These are phyloP conservation scores for Beris morrisii DNA, from an alignment of 2,888 invertebrate species.

Conservation along the genomic window DNA sequence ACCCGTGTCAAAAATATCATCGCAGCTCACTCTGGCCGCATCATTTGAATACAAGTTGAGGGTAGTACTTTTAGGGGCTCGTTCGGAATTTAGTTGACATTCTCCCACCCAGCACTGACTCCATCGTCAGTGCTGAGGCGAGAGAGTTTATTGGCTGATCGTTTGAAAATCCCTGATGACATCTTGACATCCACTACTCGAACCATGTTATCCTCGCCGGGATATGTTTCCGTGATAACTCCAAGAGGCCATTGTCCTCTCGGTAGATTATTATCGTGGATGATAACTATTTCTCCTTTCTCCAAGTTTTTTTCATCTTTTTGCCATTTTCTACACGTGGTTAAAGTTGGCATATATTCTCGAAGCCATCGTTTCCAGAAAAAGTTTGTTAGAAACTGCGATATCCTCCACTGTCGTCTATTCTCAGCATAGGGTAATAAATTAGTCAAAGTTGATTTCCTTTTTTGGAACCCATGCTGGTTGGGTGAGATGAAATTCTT, in stretches of 20 bases:
- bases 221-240: slow-evolving; percentile 16
- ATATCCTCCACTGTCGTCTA: slow-evolving; percentile 32
- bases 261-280: slow-evolving; percentile 17
- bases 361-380: slow-evolving; percentile 36
- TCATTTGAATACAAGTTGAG: too few species aligned
- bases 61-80: too few species aligned
- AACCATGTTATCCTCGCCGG: slow-evolving; percentile 28
- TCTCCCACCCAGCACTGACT: too few species aligned
- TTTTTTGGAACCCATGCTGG: too few species aligned
- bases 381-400: slow-evolving; percentile 33
- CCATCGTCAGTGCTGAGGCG: neutral
- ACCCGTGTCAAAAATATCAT: too few species aligned
- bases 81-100: too few species aligned
- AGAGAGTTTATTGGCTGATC: slow-evolving; percentile 16
- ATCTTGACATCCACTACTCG: slow-evolving; percentile 31
- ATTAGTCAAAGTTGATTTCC: too few species aligned
- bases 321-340: slow-evolving; percentile 32
- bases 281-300: slow-evolving; percentile 21
- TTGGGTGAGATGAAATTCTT: too few species aligned
- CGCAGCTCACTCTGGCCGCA: too few species aligned
- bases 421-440: too few species aligned
- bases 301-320: slow-evolving; percentile 20
- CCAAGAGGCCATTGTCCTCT: slow-evolving; percentile 34
- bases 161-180: slow-evolving; percentile 16
- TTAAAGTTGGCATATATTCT: slow-evolving; percentile 13